These are phyloP conservation scores for Melanotus villosus DNA, from an alignment of 2,888 invertebrate genomes.

Conservation along the genomic window DNA sequence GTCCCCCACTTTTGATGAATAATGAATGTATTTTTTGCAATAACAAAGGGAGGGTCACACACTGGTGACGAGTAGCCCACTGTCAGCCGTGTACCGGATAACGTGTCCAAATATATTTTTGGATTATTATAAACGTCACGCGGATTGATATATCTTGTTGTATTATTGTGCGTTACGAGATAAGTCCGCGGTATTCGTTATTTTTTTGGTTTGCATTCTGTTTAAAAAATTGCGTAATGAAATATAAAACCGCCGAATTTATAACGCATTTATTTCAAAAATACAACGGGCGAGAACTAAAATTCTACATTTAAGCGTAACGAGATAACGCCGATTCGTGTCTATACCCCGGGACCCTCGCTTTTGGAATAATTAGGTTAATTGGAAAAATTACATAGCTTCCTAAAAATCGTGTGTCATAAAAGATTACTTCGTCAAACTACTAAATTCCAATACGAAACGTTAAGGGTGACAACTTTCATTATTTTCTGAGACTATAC, in stretches of 20 bases:
- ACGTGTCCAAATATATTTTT: slow-evolving; percentile 60
- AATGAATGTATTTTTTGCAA: slow-evolving; percentile 65
- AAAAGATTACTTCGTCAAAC: slow-evolving; percentile 22
- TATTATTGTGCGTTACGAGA: slow-evolving; percentile 55
- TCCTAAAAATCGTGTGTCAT: slow-evolving; percentile 32
- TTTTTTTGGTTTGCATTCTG: slow-evolving; percentile 37
- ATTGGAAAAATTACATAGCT: slow-evolving; percentile 34
- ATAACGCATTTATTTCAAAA: slow-evolving; percentile 29
- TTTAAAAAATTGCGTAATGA: slow-evolving; percentile 42
- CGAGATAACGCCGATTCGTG: slow-evolving; percentile 31
- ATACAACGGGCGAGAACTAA: slow-evolving; percentile 11
- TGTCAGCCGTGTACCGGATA: slow-evolving; percentile 58
- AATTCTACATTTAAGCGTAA: slow-evolving; percentile 11
- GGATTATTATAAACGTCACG: slow-evolving; percentile 64
- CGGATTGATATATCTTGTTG: slow-evolving; percentile 62
- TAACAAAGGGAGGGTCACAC: slow-evolving; percentile 61
- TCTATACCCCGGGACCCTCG: slow-evolving; percentile 24
- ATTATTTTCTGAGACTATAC: not conserved
- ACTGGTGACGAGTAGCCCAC: slow-evolving; percentile 60
- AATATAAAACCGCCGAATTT: slow-evolving; percentile 28
- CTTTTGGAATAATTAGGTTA: slow-evolving; percentile 37
- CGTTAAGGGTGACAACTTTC: slow-evolving; percentile 13
- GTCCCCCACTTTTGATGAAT: slow-evolving; percentile 64
- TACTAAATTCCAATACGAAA: slow-evolving; percentile 20
- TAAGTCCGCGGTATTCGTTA: slow-evolving; percentile 52